Conservation (phyloP, 2,113 vertebrate species). For the Poecilia latipinna region DNA sequence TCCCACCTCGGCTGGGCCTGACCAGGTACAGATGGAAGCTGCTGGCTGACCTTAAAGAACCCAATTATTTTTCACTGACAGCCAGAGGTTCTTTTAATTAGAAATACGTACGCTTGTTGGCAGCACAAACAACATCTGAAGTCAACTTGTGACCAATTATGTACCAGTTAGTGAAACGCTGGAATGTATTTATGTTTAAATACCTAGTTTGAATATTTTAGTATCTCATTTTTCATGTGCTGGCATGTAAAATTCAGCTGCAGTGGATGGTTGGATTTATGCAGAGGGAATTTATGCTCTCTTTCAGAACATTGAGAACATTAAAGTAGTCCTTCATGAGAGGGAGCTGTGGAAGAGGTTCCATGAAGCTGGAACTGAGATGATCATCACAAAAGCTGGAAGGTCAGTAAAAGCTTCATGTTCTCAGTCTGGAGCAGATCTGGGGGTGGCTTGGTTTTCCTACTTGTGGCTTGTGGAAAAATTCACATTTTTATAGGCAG, state of each 20-base stretch:
- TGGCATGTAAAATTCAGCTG: not conserved
- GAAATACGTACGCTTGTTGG: not conserved
- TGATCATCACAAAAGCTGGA: conserved; percentile 99
- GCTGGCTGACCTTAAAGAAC: not conserved
- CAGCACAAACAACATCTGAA: not conserved
- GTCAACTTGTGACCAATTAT: not conserved
- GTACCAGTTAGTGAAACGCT: not conserved
- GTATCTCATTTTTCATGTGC: not conserved
- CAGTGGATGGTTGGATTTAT: not conserved
- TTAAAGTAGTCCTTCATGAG: conserved; percentile 96
- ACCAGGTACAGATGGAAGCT: conserved; percentile 84
- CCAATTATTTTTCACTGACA: not conserved
- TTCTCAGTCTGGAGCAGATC: no score
- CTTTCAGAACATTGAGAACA: conserved; percentile 92
- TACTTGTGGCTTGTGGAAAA: no score
- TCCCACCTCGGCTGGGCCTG: conserved; percentile 83
- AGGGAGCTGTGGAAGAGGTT: conserved; percentile 98
- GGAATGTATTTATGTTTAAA: no score
- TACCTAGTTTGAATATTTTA: no score
- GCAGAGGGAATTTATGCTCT: not conserved
- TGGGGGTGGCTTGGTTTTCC: no score
- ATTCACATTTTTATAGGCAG: no score
- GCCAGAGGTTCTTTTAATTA: not conserved
- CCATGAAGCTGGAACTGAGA: conserved; percentile 96
- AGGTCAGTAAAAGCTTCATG: conserved; percentile 82